These are phyloP conservation scores for Camponotus floridanus DNA, from an alignment of 1,140 invertebrate genomes.

Conservation along the genomic window DNA sequence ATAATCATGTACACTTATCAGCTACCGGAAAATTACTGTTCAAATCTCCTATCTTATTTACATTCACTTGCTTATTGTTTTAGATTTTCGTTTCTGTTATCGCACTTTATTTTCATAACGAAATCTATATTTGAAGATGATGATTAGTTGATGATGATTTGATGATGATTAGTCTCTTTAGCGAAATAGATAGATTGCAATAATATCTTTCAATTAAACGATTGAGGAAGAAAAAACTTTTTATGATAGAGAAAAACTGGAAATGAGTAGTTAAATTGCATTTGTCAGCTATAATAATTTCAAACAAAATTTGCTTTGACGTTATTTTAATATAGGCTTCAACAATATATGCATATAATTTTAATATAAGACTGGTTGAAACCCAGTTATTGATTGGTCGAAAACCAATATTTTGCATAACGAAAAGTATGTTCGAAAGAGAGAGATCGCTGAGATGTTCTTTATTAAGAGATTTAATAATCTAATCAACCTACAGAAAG, in stretches of 20 bases:
- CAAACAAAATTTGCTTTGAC: background rate
- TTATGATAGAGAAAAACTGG: background rate
- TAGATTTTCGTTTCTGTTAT: background rate
- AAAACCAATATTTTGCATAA: no score
- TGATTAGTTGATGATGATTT: no score
- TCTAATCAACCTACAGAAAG: no score
- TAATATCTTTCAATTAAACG: background rate
- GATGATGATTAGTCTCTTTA: background rate
- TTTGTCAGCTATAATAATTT: background rate
- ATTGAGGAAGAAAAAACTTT: background rate
- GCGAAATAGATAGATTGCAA: background rate
- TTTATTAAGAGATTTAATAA: no score
- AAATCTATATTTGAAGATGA: background rate
- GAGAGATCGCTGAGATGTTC: no score
- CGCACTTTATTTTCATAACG: background rate
- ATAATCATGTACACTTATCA: slow-evolving; percentile 60
- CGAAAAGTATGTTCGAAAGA: no score
- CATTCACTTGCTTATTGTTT: no score
- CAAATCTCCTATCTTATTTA: background rate
- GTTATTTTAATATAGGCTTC: background rate
- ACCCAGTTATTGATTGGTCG: no score
- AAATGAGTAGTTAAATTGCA: background rate
- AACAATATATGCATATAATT: no score
- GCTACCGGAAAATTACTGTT: slow-evolving; percentile 63
- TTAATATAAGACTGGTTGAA: no score